These are phyloP conservation scores for Nesidiocoris tenuis DNA, from an alignment of 2,888 invertebrate genomes.

Conservation along the genomic window DNA sequence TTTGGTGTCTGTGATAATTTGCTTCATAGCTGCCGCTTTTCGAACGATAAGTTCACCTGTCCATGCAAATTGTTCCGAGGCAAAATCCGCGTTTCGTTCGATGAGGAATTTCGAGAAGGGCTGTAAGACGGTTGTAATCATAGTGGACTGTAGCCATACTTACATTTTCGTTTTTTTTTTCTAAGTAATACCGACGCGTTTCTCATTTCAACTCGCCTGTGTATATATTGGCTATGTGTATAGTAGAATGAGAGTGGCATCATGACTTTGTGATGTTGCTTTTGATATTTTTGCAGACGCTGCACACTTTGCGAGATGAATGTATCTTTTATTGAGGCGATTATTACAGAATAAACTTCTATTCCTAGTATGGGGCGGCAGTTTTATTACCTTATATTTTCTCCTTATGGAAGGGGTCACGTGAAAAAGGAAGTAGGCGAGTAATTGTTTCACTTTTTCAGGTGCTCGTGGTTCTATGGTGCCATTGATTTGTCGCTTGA, in stretches of 20 bases:
- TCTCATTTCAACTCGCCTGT: slow-evolving; percentile 13
- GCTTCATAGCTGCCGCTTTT: background rate
- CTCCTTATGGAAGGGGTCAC: too few species aligned
- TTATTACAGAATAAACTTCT: slow-evolving; percentile 30
- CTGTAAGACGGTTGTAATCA: background rate
- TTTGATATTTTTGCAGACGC: slow-evolving; percentile 38
- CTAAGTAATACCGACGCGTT: background rate
- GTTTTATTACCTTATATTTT: too few species aligned
- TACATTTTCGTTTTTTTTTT: slow-evolving; percentile 5
- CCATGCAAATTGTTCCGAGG: background rate
- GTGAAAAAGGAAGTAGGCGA: too few species aligned
- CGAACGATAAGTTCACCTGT: background rate
- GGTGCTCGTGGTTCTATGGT: too few species aligned
- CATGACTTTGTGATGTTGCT: slow-evolving; percentile 34
- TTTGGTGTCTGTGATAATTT: slow-evolving; percentile 36
- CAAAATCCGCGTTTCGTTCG: slow-evolving; percentile 6
- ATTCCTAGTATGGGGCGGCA: slow-evolving; percentile 26
- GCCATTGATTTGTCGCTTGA: too few species aligned
- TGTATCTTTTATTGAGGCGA: slow-evolving; percentile 34
- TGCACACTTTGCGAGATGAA: slow-evolving; percentile 24
- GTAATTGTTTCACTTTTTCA: too few species aligned
- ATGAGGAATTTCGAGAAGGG: background rate
- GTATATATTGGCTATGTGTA: slow-evolving; percentile 35
- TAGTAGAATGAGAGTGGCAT: slow-evolving; percentile 36
- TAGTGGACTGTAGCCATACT: background rate